Conservation (phyloP, 2,113 vertebrate species). For the Lanius collurio region DNA sequence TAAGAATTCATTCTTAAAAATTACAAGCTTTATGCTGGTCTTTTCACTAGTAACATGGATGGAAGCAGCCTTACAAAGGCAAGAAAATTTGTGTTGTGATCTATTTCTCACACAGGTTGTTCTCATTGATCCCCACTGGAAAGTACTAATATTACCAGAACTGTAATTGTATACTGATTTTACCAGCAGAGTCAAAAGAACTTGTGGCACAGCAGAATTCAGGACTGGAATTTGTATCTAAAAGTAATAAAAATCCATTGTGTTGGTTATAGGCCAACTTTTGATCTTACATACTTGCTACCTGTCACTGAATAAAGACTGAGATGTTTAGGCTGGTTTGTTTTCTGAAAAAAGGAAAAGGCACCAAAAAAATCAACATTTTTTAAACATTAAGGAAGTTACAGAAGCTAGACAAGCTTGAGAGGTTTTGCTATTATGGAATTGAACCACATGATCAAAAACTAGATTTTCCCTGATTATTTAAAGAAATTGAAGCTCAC, state of each 20-base stretch:
- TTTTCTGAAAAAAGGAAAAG: not conserved
- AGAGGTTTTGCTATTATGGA: not conserved
- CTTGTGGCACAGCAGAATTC: conserved; percentile 14
- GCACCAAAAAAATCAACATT: not conserved
- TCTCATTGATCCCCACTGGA: conserved; percentile 54
- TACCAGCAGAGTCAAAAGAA: conserved; percentile 4
- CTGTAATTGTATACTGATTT: not conserved
- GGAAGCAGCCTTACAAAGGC: conserved; percentile 26
- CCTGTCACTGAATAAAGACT: not conserved
- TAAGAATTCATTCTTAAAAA: conserved; percentile 17
- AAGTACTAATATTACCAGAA: conserved; percentile 46
- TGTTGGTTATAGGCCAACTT: not conserved
- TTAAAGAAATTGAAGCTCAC: not conserved
- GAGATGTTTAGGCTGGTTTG: not conserved
- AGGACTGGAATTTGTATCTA: not conserved
- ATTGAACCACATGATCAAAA: not conserved
- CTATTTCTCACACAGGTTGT: conserved; percentile 23
- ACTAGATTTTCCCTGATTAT: not conserved
- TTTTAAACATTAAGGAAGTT: not conserved
- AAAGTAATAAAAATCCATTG: not conserved
- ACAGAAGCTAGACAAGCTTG: not conserved
- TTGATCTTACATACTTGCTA: not conserved
- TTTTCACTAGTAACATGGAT: conserved; percentile 16
- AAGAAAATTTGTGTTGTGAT: conserved; percentile 29
- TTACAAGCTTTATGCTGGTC: not conserved